Conservation (phyloP, 2,888 invertebrate species). For the Amitus sp. region DNA sequence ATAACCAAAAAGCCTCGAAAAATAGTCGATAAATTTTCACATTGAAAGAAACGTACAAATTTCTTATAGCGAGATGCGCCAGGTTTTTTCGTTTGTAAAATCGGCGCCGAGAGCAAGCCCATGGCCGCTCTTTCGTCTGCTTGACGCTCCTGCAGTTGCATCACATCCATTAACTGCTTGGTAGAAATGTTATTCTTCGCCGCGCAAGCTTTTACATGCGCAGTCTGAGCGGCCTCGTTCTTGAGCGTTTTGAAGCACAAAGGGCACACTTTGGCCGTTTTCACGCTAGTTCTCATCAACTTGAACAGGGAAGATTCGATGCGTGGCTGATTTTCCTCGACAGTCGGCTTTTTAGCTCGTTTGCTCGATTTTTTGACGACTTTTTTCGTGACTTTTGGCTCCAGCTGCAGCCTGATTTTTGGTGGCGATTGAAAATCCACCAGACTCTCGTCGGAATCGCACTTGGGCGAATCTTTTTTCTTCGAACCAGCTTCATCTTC, state of each 20-base stretch:
- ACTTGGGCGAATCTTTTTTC: background rate
- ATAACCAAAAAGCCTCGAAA: background rate
- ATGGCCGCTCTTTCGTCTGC: constrained; percentile 60
- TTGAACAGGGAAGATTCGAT: constrained; percentile 51
- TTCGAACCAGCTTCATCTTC: background rate
- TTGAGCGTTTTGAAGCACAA: constrained; percentile 59
- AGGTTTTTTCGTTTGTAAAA: constrained; percentile 32
- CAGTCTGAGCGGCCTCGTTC: constrained; percentile 41
- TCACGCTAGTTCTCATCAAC: constrained; percentile 28
- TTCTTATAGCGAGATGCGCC: constrained; percentile 31
- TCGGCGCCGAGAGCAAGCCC: constrained; percentile 61
- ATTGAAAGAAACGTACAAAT: constrained; percentile 35
- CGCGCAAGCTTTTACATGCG: constrained; percentile 64
- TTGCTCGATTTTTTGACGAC: constrained; percentile 19
- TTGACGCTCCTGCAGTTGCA: constrained; percentile 63
- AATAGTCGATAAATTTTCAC: background rate
- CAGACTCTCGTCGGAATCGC: constrained; percentile 43
- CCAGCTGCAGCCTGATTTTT: constrained; percentile 30
- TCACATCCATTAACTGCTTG: constrained; percentile 58
- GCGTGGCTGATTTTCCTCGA: constrained; percentile 42
- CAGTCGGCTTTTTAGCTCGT: constrained; percentile 24
- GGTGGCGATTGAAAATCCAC: constrained; percentile 57
- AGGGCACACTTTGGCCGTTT: constrained; percentile 55
- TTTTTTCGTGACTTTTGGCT: constrained; percentile 35
- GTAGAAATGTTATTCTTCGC: constrained; percentile 59